These are phyloP conservation scores for Ceratosolen solmsi DNA, from an alignment of 1,140 invertebrate genomes.

Conservation along the genomic window DNA sequence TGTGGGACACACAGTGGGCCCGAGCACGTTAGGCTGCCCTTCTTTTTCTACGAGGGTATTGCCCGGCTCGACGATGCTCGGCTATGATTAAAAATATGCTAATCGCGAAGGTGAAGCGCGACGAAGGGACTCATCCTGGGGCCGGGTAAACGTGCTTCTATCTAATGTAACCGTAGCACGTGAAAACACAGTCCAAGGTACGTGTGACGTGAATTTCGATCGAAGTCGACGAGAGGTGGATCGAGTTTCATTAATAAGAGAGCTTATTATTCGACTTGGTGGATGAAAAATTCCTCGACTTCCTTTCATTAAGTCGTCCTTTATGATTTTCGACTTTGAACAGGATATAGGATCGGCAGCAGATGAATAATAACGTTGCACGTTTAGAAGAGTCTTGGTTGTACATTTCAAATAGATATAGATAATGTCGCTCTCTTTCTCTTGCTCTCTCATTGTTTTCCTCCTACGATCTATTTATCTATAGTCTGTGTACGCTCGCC, in stretches of 20 bases:
- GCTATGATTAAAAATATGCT: conserved; percentile 7
- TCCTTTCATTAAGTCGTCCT: too few relatives aligned
- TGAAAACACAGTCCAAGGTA: not conserved
- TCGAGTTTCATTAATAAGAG: not conserved
- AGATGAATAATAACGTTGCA: not conserved
- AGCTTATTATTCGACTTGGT: not conserved
- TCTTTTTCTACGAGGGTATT: not conserved
- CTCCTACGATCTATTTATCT: not conserved
- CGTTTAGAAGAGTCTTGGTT: not conserved
- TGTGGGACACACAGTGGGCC: not conserved
- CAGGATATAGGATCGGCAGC: not conserved
- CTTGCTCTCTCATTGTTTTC: too few relatives aligned
- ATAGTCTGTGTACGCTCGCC: not conserved
- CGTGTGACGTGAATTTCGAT: not conserved
- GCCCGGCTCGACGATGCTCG: not conserved
- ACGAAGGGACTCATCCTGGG: not conserved
- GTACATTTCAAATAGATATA: not conserved
- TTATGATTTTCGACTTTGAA: not conserved
- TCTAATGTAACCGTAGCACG: not conserved
- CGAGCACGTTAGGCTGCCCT: not conserved
- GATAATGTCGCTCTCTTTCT: not conserved
- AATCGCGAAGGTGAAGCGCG: not conserved
- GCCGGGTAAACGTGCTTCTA: too few relatives aligned
- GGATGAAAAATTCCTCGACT: not conserved
- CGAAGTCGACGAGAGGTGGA: not conserved